A percentile compares a stretch with the other conserved stretches of the same genome.
phyloP scores from a whole-genome alignment of 35 echinoderm and acorn worm species.

The Lytechinus variegatus region DNA sequence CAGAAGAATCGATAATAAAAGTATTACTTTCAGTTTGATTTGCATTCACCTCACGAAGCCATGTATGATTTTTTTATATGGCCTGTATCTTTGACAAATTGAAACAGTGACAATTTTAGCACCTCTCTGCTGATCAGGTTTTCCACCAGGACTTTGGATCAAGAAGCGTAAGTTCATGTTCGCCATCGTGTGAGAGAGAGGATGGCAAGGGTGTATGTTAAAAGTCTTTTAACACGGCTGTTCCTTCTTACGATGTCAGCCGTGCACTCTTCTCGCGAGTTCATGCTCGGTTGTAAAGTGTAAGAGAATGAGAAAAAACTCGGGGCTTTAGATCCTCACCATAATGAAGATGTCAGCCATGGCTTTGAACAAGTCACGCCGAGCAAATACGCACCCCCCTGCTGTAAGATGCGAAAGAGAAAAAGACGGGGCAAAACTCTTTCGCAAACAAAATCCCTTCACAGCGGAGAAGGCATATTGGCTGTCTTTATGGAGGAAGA shows the following conservation, averaged over 20 bases:
- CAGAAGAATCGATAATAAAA: not conserved
- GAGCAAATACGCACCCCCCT: constrained; percentile 13
- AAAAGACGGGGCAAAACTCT: constrained; percentile 22
- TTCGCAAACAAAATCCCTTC: constrained; percentile 12
- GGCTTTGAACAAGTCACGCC: constrained; percentile 43
- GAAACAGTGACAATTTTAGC: constrained; percentile 11
- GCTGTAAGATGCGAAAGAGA: not conserved
- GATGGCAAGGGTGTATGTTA: not conserved
- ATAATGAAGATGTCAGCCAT: constrained; percentile 31
- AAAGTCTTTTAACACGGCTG: not conserved
- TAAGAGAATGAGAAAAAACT: not conserved
- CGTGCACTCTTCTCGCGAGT: not conserved
- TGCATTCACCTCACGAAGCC: not conserved
- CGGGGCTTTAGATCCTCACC: not conserved
- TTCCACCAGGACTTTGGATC: not conserved
- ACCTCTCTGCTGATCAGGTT: not conserved
- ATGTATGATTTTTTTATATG: not conserved
- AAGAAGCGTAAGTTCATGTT: not conserved
- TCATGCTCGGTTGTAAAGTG: not conserved
- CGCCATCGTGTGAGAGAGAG: not conserved
- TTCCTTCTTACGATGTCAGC: not conserved
- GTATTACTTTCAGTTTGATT: not conserved
- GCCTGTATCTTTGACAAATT: not conserved
- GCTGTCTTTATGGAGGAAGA: not conserved
- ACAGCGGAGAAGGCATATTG: not conserved